Conservation (phyloP, 2,113 vertebrate species). For the Elaphurus davidianus region DNA sequence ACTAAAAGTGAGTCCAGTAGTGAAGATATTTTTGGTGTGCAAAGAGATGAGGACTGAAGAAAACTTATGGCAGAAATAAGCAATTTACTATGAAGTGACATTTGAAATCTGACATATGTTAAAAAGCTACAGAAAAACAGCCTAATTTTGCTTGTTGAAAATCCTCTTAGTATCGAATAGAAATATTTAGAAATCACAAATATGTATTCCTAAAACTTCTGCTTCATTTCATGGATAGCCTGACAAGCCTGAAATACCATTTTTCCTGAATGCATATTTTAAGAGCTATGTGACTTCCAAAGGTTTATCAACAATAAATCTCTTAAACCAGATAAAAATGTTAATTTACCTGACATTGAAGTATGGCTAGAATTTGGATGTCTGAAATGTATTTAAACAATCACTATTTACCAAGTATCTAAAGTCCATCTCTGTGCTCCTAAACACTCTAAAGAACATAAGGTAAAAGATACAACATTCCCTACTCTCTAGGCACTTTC, state of each 20-base stretch:
- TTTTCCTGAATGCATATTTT: background rate
- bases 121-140: background rate
- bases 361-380: background rate
- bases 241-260: background rate
- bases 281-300: background rate
- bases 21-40: background rate
- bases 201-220: background rate
- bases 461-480: background rate
- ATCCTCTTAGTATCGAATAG: background rate
- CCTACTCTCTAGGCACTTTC: background rate
- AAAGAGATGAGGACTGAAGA: background rate
- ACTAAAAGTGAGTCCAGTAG: background rate
- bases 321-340: constrained; percentile 9
- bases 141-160: background rate
- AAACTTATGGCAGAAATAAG: background rate
- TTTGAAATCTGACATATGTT: background rate
- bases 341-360: background rate
- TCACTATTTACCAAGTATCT: background rate
- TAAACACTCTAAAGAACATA: background rate
- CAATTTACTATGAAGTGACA: background rate
- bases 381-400: background rate
- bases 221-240: background rate
- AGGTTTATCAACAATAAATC: background rate
- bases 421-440: background rate
- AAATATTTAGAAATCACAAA: constrained; percentile 18